phyloP scores from a whole-genome alignment of 2,888 invertebrate species.

The Salticus scenicus region DNA sequence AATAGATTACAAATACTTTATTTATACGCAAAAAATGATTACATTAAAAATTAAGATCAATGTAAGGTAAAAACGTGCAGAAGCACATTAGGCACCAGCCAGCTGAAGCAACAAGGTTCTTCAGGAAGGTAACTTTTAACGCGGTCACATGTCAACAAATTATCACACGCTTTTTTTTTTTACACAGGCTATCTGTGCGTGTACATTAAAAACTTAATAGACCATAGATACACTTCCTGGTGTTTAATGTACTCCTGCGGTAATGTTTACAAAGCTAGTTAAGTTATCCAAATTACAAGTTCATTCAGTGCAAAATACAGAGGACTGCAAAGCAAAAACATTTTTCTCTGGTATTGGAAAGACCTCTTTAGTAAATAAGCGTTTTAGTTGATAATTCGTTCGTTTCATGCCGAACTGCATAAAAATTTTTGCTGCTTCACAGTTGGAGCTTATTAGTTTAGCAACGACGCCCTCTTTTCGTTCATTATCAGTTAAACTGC shows the following conservation, averaged over 20 bases:
- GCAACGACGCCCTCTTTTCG: constrained; percentile 63
- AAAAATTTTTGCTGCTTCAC: constrained; percentile 56
- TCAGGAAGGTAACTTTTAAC: too few relatives aligned
- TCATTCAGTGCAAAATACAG: constrained; percentile 71
- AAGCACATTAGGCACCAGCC: not conserved
- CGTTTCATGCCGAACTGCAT: constrained; percentile 61
- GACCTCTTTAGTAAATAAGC: constrained; percentile 67
- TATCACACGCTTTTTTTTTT: too few relatives aligned
- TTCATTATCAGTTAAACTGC: constrained; percentile 40
- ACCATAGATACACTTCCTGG: not conserved
- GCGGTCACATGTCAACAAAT: not conserved
- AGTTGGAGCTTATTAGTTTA: constrained; percentile 69
- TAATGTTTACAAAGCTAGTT: not conserved
- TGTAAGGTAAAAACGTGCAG: not conserved
- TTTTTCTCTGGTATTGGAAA: constrained; percentile 63
- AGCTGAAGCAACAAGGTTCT: too few relatives aligned
- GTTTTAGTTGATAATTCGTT: constrained; percentile 57
- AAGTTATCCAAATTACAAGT: not conserved
- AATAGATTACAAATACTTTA: too few relatives aligned
- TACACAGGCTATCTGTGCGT: constrained; percentile 1
- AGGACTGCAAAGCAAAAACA: constrained; percentile 70
- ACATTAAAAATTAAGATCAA: not conserved
- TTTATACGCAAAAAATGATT: not conserved
- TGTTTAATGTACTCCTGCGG: not conserved
- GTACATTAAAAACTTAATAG: not conserved